Evolutionary conservation across 2,797 vertebrate species (phyloP).

Genomic region (Trachops cirrhosus): DNA sequence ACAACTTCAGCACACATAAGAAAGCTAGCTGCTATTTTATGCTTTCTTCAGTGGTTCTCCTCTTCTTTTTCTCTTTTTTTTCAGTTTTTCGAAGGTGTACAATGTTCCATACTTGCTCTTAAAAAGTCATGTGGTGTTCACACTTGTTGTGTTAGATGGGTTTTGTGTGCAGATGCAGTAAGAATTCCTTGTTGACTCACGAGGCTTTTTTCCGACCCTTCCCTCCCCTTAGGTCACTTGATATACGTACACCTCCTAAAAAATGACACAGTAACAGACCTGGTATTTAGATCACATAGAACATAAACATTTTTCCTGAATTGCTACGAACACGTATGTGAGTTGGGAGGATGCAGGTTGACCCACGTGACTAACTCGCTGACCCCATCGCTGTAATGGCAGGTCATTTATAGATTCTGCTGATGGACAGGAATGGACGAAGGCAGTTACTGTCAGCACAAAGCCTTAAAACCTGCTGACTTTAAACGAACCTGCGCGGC

Average conservation of each 20-base stretch:
- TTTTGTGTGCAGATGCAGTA: constrained; percentile 83
- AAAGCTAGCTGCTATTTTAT: constrained; percentile 76
- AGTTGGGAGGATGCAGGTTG: constrained; percentile 85
- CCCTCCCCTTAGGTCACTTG: constrained; percentile 68
- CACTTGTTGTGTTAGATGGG: constrained; percentile 76
- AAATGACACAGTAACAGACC: constrained; percentile 69
- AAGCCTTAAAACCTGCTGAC: constrained; percentile 96
- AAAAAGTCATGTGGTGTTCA: constrained; percentile 69
- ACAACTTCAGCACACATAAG: constrained; percentile 62
- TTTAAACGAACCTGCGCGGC: constrained; percentile 85
- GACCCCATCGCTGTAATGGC: constrained; percentile 83
- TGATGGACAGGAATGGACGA: constrained; percentile 92
- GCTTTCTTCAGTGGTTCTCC: constrained; percentile 78
- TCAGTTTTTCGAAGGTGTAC: constrained; percentile 65
- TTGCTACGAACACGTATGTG: constrained; percentile 80
- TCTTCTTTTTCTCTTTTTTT: constrained; percentile 16
- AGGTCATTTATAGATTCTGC: constrained; percentile 89
- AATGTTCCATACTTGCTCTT: constrained; percentile 69
- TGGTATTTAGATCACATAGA: constrained; percentile 72
- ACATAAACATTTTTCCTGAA: constrained; percentile 69
- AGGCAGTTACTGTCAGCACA: constrained; percentile 94
- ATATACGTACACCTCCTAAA: constrained; percentile 68
- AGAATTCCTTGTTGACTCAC: constrained; percentile 81
- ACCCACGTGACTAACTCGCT: constrained; percentile 86
- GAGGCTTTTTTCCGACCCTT: constrained; percentile 60